Conservation (phyloP, 2,888 invertebrate genomes). For the Scrobipalpa costella region DNA sequence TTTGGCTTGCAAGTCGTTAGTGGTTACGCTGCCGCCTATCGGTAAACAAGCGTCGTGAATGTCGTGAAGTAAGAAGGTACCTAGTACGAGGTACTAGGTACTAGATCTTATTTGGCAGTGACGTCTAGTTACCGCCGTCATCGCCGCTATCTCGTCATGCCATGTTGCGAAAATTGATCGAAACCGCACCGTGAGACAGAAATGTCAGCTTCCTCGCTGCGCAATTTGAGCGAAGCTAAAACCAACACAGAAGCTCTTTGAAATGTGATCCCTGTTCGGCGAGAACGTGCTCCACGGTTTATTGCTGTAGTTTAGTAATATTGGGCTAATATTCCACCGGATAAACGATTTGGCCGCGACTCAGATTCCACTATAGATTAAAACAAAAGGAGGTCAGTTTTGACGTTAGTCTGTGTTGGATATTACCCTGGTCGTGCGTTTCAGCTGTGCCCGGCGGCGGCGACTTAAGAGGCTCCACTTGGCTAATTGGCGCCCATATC, state of each 20-base stretch:
- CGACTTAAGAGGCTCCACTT: no score
- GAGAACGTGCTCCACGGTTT: constrained; percentile 9
- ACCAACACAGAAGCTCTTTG: constrained; percentile 6
- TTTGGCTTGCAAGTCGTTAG: constrained; percentile 25
- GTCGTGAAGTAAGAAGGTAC: no score
- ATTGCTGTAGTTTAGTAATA: constrained; percentile 11
- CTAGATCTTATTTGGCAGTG: constrained; percentile 3
- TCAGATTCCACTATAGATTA: constrained; percentile 22
- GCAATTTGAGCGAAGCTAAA: not conserved
- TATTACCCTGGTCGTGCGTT: constrained; percentile 26
- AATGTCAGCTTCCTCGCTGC: constrained; percentile 1
- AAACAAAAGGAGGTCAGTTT: constrained; percentile 32
- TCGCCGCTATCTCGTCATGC: not conserved
- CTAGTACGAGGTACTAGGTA: no score
- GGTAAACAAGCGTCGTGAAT: constrained; percentile 22
- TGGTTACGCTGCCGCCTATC: constrained; percentile 19
- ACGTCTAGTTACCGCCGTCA: constrained; percentile 1
- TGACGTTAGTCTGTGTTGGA: constrained; percentile 25
- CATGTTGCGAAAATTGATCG: constrained; percentile 1
- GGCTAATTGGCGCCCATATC: no score
- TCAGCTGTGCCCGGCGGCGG: constrained; percentile 11
- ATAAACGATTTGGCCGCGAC: constrained; percentile 18
- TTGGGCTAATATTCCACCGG: constrained; percentile 10
- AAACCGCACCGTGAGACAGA: constrained; percentile 9
- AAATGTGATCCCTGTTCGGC: constrained; percentile 13